phyloP scores from a whole-genome alignment of 2,113 vertebrate species.

The Chaenocephalus aceratus region DNA sequence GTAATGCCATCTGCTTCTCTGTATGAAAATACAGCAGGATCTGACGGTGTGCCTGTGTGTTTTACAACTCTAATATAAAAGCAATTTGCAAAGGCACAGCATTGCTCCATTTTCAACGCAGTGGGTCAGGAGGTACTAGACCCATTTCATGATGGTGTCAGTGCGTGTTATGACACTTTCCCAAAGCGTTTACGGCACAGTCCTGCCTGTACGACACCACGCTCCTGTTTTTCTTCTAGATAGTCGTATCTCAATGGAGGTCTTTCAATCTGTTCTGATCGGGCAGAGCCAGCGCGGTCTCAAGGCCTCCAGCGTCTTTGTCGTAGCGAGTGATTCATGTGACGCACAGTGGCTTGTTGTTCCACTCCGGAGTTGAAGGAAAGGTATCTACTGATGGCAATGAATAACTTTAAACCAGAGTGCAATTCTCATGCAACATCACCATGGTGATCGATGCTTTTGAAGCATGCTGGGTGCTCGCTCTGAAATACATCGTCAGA shows the following conservation, averaged over 20 bases:
- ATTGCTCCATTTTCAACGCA: constrained; percentile 11
- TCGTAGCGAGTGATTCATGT: constrained; percentile 39
- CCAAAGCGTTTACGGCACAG: not conserved
- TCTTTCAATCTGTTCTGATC: constrained; percentile 37
- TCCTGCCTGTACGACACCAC: constrained; percentile 9
- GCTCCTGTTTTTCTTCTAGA: constrained; percentile 14
- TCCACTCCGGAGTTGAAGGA: constrained; percentile 3
- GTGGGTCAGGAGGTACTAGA: not conserved
- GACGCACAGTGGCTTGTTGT: constrained; percentile 24
- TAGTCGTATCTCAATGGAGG: constrained; percentile 20
- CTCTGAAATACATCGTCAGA: constrained; percentile 38
- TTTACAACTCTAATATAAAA: constrained; percentile 14
- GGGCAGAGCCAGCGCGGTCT: constrained; percentile 31
- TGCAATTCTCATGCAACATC: constrained; percentile 26
- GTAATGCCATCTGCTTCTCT: not conserved
- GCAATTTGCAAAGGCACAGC: not conserved
- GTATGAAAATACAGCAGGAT: constrained; percentile 9
- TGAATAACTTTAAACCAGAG: constrained; percentile 35
- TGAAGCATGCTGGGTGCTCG: constrained; percentile 25
- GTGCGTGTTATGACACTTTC: constrained; percentile 3
- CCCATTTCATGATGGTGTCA: constrained; percentile 7
- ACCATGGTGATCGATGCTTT: constrained; percentile 57
- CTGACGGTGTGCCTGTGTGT: not conserved
- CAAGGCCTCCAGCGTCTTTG: constrained; percentile 44
- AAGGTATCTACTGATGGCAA: constrained; percentile 35